phyloP scores from a whole-genome alignment of 2,113 vertebrate species.

The Ceyx margarethae region DNA sequence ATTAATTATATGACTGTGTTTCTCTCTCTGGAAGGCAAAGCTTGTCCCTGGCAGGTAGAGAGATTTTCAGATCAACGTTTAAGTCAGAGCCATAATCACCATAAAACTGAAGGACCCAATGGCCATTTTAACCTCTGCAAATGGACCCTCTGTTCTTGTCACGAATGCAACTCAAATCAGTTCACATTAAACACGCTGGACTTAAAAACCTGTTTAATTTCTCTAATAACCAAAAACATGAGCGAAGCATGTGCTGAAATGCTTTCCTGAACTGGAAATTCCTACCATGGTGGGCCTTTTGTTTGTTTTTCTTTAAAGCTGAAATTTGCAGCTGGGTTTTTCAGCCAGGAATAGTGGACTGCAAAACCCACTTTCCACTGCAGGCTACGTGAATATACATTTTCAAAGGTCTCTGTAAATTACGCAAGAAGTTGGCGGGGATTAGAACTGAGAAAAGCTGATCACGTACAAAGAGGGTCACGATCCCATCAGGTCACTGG shows the following conservation, averaged over 20 bases:
- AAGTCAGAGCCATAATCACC: not conserved
- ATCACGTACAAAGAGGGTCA: constrained; percentile 47
- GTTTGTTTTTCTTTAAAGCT: not conserved
- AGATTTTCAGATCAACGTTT: not conserved
- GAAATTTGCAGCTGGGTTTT: not conserved
- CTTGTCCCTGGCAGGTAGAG: not conserved
- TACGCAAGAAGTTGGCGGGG: not conserved
- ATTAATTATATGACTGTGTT: constrained; percentile 20
- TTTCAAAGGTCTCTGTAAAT: constrained; percentile 24
- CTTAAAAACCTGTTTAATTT: not conserved
- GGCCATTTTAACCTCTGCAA: not conserved
- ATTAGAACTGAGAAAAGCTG: constrained; percentile 46
- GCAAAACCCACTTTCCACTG: not conserved
- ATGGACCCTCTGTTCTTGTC: not conserved
- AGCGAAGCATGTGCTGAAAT: not conserved
- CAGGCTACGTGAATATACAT: not conserved
- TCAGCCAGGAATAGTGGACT: not conserved
- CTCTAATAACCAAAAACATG: not conserved
- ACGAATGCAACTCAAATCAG: not conserved
- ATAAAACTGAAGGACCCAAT: not conserved
- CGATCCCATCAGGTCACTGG: constrained; percentile 47
- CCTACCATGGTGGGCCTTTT: not conserved
- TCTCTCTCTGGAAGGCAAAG: constrained; percentile 5
- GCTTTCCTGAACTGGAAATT: not conserved
- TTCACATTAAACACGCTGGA: not conserved